A percentile compares a stretch with the other conserved stretches of the same genome.
Evolutionary conservation across 2,113 vertebrate genomes (phyloP).

Genomic region (Macrotis lagotis): DNA sequence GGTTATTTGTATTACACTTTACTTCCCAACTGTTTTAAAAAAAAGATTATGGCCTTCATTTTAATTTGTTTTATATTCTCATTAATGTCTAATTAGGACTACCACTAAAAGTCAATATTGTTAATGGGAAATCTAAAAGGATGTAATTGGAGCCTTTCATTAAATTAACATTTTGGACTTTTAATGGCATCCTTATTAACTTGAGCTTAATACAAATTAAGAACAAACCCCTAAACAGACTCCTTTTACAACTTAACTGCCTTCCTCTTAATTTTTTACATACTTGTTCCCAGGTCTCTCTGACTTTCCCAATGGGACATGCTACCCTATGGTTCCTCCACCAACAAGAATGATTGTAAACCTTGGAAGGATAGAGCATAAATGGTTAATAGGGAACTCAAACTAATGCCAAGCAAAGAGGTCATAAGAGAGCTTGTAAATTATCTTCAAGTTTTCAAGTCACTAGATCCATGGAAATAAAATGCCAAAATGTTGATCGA

Average conservation of each 20-base stretch:
- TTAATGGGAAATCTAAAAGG: constrained; percentile 69
- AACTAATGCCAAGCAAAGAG: neutral
- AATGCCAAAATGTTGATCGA: neutral
- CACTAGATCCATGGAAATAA: neutral
- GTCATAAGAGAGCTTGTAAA: neutral
- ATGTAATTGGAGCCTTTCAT: constrained; percentile 62
- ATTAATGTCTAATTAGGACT: constrained; percentile 69
- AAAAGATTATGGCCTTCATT: neutral
- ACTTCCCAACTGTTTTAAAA: constrained; percentile 27
- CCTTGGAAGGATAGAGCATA: neutral
- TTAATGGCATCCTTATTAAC: constrained; percentile 50
- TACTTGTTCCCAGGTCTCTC: neutral
- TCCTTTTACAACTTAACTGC: constrained; percentile 23
- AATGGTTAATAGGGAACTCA: neutral
- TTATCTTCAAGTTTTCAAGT: neutral
- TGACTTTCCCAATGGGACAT: neutral
- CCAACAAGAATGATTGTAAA: neutral
- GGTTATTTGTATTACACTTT: neutral
- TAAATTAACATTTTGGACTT: constrained; percentile 59
- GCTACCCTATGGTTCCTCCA: neutral
- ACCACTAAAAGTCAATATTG: constrained; percentile 57
- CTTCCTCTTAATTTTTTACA: constrained; percentile 53
- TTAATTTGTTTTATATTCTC: constrained; percentile 69
- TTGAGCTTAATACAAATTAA: constrained; percentile 53
- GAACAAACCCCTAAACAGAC: neutral